Evolutionary conservation across 2,113 vertebrate genomes (phyloP), one percentile per base, ranked within the genome.

Genomic region (Glareola pratincola): DNA sequence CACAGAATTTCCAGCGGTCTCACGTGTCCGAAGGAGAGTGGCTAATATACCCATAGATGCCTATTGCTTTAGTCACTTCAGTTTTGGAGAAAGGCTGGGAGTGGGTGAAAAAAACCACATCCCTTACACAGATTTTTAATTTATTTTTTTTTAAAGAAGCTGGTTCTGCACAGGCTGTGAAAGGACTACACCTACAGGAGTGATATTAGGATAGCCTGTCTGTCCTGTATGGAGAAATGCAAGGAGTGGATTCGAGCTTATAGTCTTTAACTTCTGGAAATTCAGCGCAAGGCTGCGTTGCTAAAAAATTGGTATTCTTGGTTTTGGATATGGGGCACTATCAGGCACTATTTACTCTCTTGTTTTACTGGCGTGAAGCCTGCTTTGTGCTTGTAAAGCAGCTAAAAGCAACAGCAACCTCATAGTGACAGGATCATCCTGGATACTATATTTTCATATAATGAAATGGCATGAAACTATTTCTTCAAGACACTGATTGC

Each of bases 61-160:
- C 78, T 95, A 29, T 63, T 91, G 66, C 64, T 87, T 97, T 95
- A 97, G 93, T 96, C 91, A 96, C n/a, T 94, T 80, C 39, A 39
- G 57, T 94, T 94, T 73, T 2, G 2, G 62, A 91, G 66, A 76
- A 83, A 64, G 78, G 34, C n/a, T 79, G 21, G 18, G 37, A 7
- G 24, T 20, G 14, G 5, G 26, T 6, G 4, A 4, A 30, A 12
- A 12, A 36, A 32, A 8, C 8, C 21, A 34, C 39, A 82, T 30
- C 16, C 24, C 54, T 66, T 77, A 48, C 12, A 57, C 74, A 76
- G 9, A 5, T 43, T 51, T 56, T 59, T 27, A 9, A 4, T 4
- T 2, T 34, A 27, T 39, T 39, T 27, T 67, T 85, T 85, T 77
- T 60, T 24, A 10, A 83, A 74, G 29, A 59, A 67, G 23, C 3